phyloP scores from a whole-genome alignment of 2,888 invertebrate genomes.

The Cotesia congregata region DNA sequence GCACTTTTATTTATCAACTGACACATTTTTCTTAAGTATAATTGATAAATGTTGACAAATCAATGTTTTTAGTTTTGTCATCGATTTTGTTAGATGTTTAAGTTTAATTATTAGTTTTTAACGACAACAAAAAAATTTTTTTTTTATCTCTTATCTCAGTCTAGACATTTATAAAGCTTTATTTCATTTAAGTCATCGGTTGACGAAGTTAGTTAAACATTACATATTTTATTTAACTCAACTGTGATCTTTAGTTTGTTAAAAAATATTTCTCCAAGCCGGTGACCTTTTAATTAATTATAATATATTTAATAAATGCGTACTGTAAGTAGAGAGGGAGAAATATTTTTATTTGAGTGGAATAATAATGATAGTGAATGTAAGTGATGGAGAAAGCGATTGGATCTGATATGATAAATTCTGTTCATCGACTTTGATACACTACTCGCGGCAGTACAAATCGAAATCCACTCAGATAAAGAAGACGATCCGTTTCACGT shows the following conservation, averaged over 20 bases:
- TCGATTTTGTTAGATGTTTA: too few species aligned
- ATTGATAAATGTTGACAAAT: too few species aligned
- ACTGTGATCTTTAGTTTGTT: conserved; percentile 6
- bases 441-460: background rate
- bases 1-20: background rate
- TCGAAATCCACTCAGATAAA: background rate
- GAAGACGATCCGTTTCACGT: conserved; percentile 18
- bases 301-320: background rate
- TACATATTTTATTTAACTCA: too few species aligned
- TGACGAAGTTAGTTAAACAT: background rate
- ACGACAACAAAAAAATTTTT: background rate
- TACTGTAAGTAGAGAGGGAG: background rate
- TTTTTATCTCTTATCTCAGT: background rate
- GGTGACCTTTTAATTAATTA: background rate
- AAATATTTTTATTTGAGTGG: background rate
- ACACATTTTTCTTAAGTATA: too few species aligned
- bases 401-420: background rate
- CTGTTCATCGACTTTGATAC: background rate
- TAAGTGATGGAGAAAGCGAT: conserved; percentile 1
- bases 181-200: background rate
- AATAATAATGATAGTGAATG: background rate
- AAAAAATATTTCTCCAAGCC: background rate
- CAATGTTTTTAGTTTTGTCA: too few species aligned
- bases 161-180: background rate
- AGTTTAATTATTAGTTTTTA: background rate